phyloP scores from a whole-genome alignment of 2,113 vertebrate genomes.

The Trichechus manatus region DNA sequence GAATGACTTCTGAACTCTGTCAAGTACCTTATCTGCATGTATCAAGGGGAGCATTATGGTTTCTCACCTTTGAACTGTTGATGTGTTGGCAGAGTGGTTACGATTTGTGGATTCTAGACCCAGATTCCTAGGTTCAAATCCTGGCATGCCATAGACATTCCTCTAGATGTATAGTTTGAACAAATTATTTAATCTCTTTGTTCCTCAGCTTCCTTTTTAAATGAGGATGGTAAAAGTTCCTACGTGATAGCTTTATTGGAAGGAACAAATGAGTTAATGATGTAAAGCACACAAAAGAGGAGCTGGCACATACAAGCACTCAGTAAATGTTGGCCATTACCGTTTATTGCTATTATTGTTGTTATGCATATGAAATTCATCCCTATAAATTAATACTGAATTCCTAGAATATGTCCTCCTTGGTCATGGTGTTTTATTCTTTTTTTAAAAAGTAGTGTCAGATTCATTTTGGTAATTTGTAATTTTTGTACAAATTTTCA shows the following conservation, averaged over 20 bases:
- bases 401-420: neutral
- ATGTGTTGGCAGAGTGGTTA: neutral
- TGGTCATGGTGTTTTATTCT: neutral
- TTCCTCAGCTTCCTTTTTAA: constrained; percentile 44
- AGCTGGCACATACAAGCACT: neutral
- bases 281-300: neutral
- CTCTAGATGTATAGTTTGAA: too few relatives aligned
- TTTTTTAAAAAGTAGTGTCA: neutral
- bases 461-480: neutral
- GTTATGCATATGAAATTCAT: neutral
- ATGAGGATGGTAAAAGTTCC: neutral
- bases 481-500: neutral
- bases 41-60: neutral
- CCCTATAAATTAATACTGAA: neutral
- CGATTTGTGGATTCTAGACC: neutral
- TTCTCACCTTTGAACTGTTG: neutral
- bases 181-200: neutral
- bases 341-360: neutral
- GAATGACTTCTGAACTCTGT: neutral
- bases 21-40: neutral
- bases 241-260: neutral
- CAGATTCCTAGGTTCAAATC: neutral
- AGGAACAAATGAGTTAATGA: neutral
- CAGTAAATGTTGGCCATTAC: neutral
- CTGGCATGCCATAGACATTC: neutral